A percentile compares a stretch with the other conserved stretches of the same genome.
Evolutionary conservation across 1,140 invertebrate species (phyloP).

Genomic region (Paracyclopina nana): DNA sequence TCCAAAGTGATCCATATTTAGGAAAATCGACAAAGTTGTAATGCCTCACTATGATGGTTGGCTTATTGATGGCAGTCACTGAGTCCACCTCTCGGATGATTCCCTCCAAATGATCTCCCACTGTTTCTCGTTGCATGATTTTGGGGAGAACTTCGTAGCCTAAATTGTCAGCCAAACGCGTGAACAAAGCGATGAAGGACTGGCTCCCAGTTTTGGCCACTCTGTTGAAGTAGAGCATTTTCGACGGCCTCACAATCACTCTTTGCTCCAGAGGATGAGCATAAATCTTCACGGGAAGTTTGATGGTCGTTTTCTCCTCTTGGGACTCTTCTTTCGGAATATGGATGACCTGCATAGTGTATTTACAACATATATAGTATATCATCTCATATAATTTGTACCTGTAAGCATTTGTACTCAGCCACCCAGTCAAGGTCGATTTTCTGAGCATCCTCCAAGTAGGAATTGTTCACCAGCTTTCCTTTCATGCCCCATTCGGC

Average conservation of each 20-base stretch:
- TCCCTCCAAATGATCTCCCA: background rate
- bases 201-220: conserved; percentile 5
- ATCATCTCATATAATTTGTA: too few relatives aligned
- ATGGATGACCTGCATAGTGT: too few relatives aligned
- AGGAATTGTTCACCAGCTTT: too few relatives aligned
- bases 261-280: background rate
- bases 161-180: background rate
- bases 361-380: too few relatives aligned
- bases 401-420: too few relatives aligned
- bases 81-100: background rate
- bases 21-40: conserved; percentile 3
- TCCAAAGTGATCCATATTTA: conserved; percentile 8
- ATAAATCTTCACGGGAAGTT: background rate
- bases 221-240: background rate
- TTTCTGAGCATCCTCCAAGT: too few relatives aligned
- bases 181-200: background rate
- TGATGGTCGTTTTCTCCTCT: too few relatives aligned
- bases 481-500: too few relatives aligned
- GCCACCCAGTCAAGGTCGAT: too few relatives aligned
- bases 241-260: background rate
- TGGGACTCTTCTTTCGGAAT: too few relatives aligned
- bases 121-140: too few relatives aligned
- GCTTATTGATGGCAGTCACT: background rate
- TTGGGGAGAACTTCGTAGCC: background rate
- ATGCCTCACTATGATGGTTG: background rate